phyloP scores from a whole-genome alignment of 1,140 invertebrate genomes.

The Eumaeus atala region DNA sequence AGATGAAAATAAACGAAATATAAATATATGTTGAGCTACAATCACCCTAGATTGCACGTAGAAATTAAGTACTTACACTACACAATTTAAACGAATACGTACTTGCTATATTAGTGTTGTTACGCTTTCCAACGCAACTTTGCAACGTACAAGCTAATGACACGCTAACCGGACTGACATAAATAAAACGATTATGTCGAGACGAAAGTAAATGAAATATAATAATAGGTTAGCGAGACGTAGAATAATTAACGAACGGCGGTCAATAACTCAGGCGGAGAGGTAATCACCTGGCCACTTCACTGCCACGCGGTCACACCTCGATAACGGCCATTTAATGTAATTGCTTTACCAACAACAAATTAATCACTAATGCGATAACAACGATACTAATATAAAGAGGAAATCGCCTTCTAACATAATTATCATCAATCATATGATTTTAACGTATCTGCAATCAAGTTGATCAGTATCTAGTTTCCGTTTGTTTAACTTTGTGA shows the following conservation, averaged over 20 bases:
- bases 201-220: constrained; percentile 31
- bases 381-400: constrained; percentile 45
- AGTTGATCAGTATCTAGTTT: too few relatives aligned
- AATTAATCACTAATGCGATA: constrained; percentile 66
- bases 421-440: constrained; percentile 5
- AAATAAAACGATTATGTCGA: constrained; percentile 10
- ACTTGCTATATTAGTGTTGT: too few relatives aligned
- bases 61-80: too few relatives aligned
- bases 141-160: too few relatives aligned
- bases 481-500: too few relatives aligned
- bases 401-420: constrained; percentile 36
- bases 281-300: constrained; percentile 39
- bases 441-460: too few relatives aligned
- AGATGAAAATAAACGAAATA: too few relatives aligned
- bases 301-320: constrained; percentile 38
- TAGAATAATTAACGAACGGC: constrained; percentile 50
- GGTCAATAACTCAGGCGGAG: constrained; percentile 46
- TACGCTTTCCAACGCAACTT: too few relatives aligned
- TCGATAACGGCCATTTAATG: constrained; percentile 45
- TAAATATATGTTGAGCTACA: too few relatives aligned
- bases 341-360: constrained; percentile 56
- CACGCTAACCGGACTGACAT: too few relatives aligned
- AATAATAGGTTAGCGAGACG: constrained; percentile 39
- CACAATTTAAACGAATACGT: too few relatives aligned
- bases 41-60: too few relatives aligned